These are phyloP conservation scores for Lycodopsis pacificus DNA, from an alignment of 2,797 vertebrate genomes.

Conservation along the genomic window DNA sequence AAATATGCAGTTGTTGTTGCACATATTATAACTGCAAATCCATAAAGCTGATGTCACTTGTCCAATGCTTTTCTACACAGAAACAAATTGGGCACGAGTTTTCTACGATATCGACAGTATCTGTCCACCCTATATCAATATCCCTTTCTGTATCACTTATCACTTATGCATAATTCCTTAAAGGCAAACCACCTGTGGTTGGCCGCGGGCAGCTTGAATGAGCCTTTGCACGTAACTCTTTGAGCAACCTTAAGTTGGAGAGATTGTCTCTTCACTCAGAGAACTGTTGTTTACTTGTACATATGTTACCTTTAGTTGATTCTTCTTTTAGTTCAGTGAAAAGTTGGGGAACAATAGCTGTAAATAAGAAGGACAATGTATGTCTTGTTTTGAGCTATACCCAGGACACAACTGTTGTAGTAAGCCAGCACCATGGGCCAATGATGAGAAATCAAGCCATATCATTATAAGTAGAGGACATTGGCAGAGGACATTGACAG, in stretches of 20 bases:
- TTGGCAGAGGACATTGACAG: background rate
- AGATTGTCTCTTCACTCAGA: background rate
- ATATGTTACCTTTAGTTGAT: background rate
- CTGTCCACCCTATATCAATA: background rate
- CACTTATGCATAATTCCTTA: background rate
- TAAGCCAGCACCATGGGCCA: background rate
- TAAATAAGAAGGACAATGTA: background rate
- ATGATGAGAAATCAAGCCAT: background rate
- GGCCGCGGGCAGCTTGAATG: background rate
- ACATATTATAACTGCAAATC: background rate
- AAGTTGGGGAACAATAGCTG: background rate
- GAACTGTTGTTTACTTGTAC: background rate
- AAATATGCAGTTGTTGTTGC: background rate
- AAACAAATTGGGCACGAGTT: constrained; percentile 21
- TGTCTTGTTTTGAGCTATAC: background rate
- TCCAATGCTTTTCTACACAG: background rate
- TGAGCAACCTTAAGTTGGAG: background rate
- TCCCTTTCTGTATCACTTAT: background rate
- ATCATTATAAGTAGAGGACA: background rate
- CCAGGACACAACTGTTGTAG: background rate
- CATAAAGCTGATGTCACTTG: constrained; percentile 1
- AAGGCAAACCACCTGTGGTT: background rate
- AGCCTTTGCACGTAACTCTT: background rate
- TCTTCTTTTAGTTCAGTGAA: background rate
- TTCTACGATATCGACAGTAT: background rate